Evolutionary conservation across 2,113 vertebrate species (phyloP).

Genomic region (Mellivora capensis): DNA sequence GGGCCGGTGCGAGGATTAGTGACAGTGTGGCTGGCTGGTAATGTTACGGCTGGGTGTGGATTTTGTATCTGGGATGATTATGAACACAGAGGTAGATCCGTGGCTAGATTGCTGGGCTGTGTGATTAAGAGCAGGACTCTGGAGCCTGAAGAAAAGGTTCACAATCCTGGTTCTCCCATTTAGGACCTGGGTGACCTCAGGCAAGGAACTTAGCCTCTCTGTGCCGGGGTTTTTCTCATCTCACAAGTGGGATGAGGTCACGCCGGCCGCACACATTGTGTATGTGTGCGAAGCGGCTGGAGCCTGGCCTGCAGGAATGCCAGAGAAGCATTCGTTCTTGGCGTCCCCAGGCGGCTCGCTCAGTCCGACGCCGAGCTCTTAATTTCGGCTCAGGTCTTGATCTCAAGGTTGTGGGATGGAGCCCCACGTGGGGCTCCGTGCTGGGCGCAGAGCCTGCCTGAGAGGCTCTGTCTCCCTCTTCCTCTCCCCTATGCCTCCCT

Average conservation of each 20-base stretch:
- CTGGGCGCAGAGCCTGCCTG: background rate
- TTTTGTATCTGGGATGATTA: fast-evolving
- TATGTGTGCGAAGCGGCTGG: fast-evolving
- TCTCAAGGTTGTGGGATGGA: background rate
- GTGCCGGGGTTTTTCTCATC: background rate
- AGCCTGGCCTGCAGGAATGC: background rate
- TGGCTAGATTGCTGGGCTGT: fast-evolving
- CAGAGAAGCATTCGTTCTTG: fast-evolving
- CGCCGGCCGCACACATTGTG: fast-evolving
- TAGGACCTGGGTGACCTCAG: background rate
- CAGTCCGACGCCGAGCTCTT: background rate
- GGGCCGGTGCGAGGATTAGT: background rate
- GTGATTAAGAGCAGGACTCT: background rate
- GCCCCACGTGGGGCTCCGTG: background rate
- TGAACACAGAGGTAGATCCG: background rate
- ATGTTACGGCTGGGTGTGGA: fast-evolving
- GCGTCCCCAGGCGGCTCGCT: background rate
- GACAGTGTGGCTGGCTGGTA: fast-evolving
- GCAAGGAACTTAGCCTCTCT: background rate
- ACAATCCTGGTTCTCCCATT: fast-evolving
- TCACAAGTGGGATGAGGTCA: too few species aligned
- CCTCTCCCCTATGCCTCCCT: fast-evolving
- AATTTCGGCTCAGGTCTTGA: background rate
- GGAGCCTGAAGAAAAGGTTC: background rate
- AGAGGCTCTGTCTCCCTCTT: background rate